Evolutionary conservation across 2,888 invertebrate species (phyloP), one percentile per base, ranked within the genome.

Genomic region (Caenorhabditis imperialis): DNA sequence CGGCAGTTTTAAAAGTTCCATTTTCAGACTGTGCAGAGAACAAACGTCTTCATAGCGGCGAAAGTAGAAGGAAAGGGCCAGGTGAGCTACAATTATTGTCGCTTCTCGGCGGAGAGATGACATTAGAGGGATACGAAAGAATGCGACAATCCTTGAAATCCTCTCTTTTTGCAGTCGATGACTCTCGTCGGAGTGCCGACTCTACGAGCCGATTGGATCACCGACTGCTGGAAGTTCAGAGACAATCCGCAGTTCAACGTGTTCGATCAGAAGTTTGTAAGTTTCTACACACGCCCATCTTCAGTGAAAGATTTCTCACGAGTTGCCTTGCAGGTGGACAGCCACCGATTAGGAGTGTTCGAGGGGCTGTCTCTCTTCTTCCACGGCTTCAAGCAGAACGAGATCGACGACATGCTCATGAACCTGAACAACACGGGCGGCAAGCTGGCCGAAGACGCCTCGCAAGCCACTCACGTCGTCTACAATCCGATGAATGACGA

Each of bases 341-440:
- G 33, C 3, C 57, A 67, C 27, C 40, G 48, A 2, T 44, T 67
- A 8, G 67, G 53, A 12, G 74, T 75, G 37, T 82, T 78, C 50
- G 78, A 69, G 61, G 73, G 62, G 1, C 70, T 81, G 42, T 69
- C 58, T n/a, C 48, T 81, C 6, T 62, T 44, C 18, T 72, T 77
- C 27, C 47, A 60, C 38, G 76, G 80, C 5, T 81, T 79, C 60
- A 67, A 61, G 38, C 47, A 48, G 10, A 33, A 60, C 18, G 75
- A 75, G 18, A 62, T 63, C 3, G 75, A 75, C 6, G 75, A 75
- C 48, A 75, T 75, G 75, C 8, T 53, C 5, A 60, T 45, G 12
- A 63, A 60, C 55, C 27, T 75, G 16, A 40, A 75, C 3, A 55
- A 71, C 20, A 63, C 44, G 6, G 62, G 60, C 7, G 69, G 74